phyloP scores from a whole-genome alignment of 1,140 invertebrate species.

The Telenomus remus region DNA sequence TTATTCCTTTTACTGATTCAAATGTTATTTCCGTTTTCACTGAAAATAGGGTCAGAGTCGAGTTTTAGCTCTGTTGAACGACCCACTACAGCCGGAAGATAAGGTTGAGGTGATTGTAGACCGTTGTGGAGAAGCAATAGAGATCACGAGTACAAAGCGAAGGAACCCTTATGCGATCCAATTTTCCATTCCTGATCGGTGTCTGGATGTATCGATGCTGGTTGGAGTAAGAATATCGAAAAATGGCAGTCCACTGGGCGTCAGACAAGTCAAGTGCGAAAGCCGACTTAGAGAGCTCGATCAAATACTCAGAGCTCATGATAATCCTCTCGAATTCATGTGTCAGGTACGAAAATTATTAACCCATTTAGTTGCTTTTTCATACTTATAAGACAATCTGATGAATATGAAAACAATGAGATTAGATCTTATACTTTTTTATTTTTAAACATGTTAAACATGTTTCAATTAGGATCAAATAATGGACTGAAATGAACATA shows the following conservation, averaged over 20 bases:
- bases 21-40: too few relatives aligned
- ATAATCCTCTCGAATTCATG: conserved; percentile 90
- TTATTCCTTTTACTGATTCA: too few relatives aligned
- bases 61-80: conserved; percentile 85
- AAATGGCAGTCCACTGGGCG: conserved; percentile 85
- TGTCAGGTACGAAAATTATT: conserved; percentile 81
- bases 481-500: too few relatives aligned
- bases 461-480: too few relatives aligned
- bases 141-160: conserved; percentile 83
- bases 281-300: conserved; percentile 87
- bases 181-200: conserved; percentile 85
- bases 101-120: conserved; percentile 84
- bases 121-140: conserved; percentile 85
- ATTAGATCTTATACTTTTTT: too few relatives aligned
- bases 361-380: background rate
- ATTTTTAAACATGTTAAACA: too few relatives aligned
- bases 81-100: conserved; percentile 84
- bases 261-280: conserved; percentile 89
- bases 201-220: conserved; percentile 87
- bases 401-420: too few relatives aligned
- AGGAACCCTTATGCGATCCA: conserved; percentile 88
- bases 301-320: conserved; percentile 83
- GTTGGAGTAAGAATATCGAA: conserved; percentile 86
- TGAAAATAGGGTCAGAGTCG: conserved; percentile 85
- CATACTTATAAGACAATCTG: too few relatives aligned